Conservation (phyloP, 2,113 vertebrate species). For the Phasianus colchicus region DNA sequence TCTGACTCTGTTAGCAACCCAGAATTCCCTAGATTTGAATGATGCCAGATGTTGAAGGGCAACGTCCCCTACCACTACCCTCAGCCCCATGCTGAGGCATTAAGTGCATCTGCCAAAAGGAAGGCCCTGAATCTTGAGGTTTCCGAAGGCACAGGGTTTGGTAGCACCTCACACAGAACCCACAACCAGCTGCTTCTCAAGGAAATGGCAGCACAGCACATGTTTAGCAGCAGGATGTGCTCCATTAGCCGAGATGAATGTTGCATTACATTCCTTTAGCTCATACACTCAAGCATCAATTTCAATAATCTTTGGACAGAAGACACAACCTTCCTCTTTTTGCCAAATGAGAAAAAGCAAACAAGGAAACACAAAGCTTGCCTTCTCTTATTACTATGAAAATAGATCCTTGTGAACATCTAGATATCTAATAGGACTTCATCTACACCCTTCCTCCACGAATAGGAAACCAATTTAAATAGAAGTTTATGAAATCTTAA, state of each 20-base stretch:
- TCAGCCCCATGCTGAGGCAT: rapidly evolving
- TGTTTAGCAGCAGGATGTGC: neutral
- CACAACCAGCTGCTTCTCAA: neutral
- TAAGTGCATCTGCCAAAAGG: neutral
- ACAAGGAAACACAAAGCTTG: neutral
- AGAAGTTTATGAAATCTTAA: neutral
- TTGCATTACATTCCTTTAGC: neutral
- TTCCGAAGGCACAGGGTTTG: neutral
- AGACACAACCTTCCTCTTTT: slow-evolving; percentile 5
- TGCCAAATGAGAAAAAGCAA: neutral
- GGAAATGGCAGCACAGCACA: rapidly evolving
- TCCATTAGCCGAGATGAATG: neutral
- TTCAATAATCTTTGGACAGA: slow-evolving; percentile 2
- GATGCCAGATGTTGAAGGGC: neutral
- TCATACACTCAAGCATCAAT: neutral
- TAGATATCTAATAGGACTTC: neutral
- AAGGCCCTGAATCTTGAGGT: rapidly evolving
- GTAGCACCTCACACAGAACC: rapidly evolving
- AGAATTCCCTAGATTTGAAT: neutral
- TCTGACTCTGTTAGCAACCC: neutral
- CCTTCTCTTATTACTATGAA: neutral
- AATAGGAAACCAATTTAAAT: neutral
- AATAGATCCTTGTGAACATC: neutral
- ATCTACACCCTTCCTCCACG: neutral
- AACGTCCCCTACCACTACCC: neutral